Base-by-base conservation (phyloP, 2,888 invertebrate species). In the Chalcis sispes region DNA sequence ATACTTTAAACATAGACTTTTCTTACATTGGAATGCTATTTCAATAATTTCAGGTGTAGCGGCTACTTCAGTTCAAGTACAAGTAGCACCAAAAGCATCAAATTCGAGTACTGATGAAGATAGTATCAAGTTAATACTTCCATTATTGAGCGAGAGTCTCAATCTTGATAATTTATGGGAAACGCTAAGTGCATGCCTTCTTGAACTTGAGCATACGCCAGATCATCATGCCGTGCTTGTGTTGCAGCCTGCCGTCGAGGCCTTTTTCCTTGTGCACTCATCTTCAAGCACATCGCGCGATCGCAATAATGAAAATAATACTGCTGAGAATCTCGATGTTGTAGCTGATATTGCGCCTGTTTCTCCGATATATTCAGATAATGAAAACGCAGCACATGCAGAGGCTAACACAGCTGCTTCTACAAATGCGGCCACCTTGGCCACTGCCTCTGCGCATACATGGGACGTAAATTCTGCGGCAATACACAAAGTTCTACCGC, bases 171-270 rank as follows among this genome's bases (percentile, higher is more conserved):
- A 91, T 72, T 89, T 96, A 29, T 96, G 96, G 96, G 91, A 92
- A 69, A 93, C 94, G 2, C 89, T 96, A 64, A 95, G 95, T 83
- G 92, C 92, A 76, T 96, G 96, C 86, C 91, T 97, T 80, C 89
- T 92, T 27, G 94, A 95, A 84, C 89, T 96, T 75, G 95, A 95
- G 80, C 93, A 94, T 84, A 95, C 95, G 32, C 94, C 95, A 29
- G 96, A 96, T 89, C 95, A 95, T 84, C 95, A 96, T 89, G 96
- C 96, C 52, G 96, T 96, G 23, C 91, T 96, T 40, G 95, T 96
- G 29, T 89, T 96, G 72, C 84, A 93, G 89, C 95, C 96, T 29
- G 94, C 96, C 4, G 96, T 97, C 2, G 96, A 97, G 89, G 95
- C 96, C 13, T 97, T 97, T 90, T 97, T 97, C 90, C 89, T 96